Base-by-base conservation (phyloP, 2,797 vertebrate species). In the Psittacula derbiana region DNA sequence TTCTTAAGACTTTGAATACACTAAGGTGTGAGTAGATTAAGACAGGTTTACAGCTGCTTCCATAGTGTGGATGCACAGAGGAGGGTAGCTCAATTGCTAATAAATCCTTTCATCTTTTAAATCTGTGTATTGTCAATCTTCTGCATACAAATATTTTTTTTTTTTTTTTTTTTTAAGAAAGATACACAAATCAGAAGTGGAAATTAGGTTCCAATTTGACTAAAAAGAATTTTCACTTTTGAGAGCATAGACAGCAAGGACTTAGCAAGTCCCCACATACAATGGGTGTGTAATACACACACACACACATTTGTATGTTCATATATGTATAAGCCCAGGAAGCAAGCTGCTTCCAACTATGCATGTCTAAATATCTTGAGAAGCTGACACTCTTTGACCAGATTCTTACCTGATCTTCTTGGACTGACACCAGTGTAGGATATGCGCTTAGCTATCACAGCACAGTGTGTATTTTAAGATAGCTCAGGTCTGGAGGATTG, bases 221-320 rank as follows among this genome's bases (percentile, higher is more conserved):
- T 10, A 12, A 6, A 25, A 69, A 57, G 52, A 47, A 31, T 2
- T 40, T 65, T n/a, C 49, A 14, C 3, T 79, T 61, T 44, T 19
- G 21, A 62, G 82, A 25, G 36, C 36, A n/a, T 17, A 55, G 20
- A 13, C 2, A 73, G 27, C 13, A 57, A 49, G 19, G 25, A 38
- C 8, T 16, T 31, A 58, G 2, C 5, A 30, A 83, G 21, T 38
- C 52, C 27, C 67, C 33, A 31, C 28, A 5, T 1, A 1, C 4
- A 8, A 19, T 6, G 7, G 30, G 3, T 4, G 0, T 6, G 11
- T 6, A 23, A 23, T 25, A 3, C 21, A 20, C 14, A 10, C 2
- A 4, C 25, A 5, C 24, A 23, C 12, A 11, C 3, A 4, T 30
- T 19, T 16, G 2, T 21, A 19, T 23, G 19, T 12, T 61, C 41